These are phyloP conservation scores for Pipistrellus nathusii DNA, from an alignment of 2,797 vertebrate species.

Conservation along the genomic window DNA sequence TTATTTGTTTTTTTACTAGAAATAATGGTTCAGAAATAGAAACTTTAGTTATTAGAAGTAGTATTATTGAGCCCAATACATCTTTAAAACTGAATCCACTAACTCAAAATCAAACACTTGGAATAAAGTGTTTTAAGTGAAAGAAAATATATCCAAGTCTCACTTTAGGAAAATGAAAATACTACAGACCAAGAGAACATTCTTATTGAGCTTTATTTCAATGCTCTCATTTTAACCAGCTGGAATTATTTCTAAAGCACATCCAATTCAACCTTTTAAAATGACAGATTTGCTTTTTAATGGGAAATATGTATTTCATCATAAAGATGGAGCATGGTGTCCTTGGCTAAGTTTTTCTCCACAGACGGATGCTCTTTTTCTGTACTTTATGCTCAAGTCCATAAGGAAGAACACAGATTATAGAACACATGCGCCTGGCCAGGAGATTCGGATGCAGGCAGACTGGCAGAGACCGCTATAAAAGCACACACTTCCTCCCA, in stretches of 20 bases:
- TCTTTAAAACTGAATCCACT: slow-evolving; percentile 73
- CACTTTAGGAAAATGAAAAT: slow-evolving; percentile 80
- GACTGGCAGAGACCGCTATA: slow-evolving; percentile 57
- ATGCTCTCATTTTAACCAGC: slow-evolving; percentile 82
- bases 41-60: slow-evolving; percentile 67
- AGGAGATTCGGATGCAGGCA: slow-evolving; percentile 46
- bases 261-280: slow-evolving; percentile 83
- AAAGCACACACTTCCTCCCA: slow-evolving; percentile 17
- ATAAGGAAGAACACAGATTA: slow-evolving; percentile 68
- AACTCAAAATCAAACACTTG: slow-evolving; percentile 69
- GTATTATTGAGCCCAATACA: slow-evolving; percentile 65
- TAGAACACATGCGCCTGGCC: slow-evolving; percentile 64
- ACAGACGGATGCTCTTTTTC: slow-evolving; percentile 77
- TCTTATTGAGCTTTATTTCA: slow-evolving; percentile 69
- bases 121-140: slow-evolving; percentile 74
- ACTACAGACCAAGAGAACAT: slow-evolving; percentile 77
- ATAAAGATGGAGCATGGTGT: slow-evolving; percentile 79
- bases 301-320: slow-evolving; percentile 82
- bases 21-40: slow-evolving; percentile 69
- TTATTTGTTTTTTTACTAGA: not conserved
- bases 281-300: slow-evolving; percentile 85
- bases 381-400: slow-evolving; percentile 34
- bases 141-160: slow-evolving; percentile 82
- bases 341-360: slow-evolving; percentile 78
- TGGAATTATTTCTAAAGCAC: slow-evolving; percentile 84